Conservation (phyloP, 2,113 vertebrate species). For the Elephantulus edwardii region DNA sequence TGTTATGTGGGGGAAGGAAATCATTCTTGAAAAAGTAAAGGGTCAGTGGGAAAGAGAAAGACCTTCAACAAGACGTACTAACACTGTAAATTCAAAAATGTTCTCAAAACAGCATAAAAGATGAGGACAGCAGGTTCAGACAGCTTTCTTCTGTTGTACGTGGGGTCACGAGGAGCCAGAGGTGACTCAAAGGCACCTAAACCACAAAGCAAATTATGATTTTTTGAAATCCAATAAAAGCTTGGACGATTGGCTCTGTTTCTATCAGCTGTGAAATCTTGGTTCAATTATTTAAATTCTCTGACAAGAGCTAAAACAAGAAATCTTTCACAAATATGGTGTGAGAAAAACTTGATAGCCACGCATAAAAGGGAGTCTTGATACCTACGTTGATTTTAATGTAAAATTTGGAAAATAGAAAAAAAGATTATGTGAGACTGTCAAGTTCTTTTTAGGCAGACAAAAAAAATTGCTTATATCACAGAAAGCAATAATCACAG, state of each 20-base stretch:
- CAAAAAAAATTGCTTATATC: background rate
- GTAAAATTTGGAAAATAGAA: too few relatives aligned
- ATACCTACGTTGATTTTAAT: background rate
- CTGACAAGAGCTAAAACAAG: background rate
- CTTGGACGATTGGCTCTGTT: background rate
- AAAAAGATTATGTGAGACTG: background rate
- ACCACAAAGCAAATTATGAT: background rate
- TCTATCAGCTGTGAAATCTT: background rate
- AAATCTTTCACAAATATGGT: background rate
- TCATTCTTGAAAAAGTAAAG: too few relatives aligned
- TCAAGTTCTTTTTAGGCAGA: background rate
- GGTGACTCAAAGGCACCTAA: too few relatives aligned
- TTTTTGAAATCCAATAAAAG: conserved; percentile 8
- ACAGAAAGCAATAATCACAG: background rate
- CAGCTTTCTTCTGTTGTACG: too few relatives aligned
- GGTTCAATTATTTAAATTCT: background rate
- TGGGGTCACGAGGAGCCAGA: too few relatives aligned
- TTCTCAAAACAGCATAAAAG: too few relatives aligned
- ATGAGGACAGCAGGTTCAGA: too few relatives aligned
- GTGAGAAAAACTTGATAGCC: background rate
- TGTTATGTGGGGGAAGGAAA: too few relatives aligned
- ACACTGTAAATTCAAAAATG: too few relatives aligned
- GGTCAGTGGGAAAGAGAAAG: too few relatives aligned
- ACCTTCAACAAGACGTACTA: too few relatives aligned
- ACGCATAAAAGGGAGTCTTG: background rate